Percentiles rank a stretch among this genome's conserved stretches.
Conservation (phyloP, 2,888 invertebrate genomes). For the Dermolepida albohirtum region DNA sequence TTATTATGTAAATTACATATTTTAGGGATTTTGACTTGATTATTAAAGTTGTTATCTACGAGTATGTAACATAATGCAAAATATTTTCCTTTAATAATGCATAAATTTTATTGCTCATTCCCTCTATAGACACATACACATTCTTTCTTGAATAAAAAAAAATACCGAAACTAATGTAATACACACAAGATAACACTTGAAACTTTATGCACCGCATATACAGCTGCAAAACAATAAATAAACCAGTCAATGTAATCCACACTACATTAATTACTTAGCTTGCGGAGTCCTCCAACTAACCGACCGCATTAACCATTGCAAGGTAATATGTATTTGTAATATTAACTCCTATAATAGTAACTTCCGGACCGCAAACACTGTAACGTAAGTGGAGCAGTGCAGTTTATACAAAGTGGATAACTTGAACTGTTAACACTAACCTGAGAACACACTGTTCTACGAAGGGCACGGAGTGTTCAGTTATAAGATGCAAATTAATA, state of each 20-base stretch:
- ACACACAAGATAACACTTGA: background rate
- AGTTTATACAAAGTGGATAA: slow-evolving; percentile 9
- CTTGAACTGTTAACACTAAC: slow-evolving; percentile 17
- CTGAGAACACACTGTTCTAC: background rate
- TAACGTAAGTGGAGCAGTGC: slow-evolving; percentile 30
- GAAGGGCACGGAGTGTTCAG: no score
- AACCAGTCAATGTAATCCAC: background rate
- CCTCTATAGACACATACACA: no score
- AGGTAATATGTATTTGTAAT: slow-evolving; percentile 24
- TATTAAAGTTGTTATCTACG: no score
- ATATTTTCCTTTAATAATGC: no score
- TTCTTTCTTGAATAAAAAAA: no score
- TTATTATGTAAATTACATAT: no score
- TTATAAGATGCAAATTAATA: no score
- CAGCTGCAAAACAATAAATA: background rate
- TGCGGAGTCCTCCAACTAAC: slow-evolving; percentile 15
- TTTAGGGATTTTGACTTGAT: no score
- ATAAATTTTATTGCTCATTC: no score
- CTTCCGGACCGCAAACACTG: slow-evolving; percentile 25
- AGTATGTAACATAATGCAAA: no score
- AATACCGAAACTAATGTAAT: no score
- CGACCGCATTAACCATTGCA: slow-evolving; percentile 19
- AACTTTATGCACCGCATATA: background rate
- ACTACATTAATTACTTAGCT: slow-evolving; percentile 25
- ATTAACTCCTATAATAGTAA: slow-evolving; percentile 33